These are phyloP conservation scores for Druon quercuslanigerum DNA, from an alignment of 1,140 invertebrate genomes.

Conservation along the genomic window DNA sequence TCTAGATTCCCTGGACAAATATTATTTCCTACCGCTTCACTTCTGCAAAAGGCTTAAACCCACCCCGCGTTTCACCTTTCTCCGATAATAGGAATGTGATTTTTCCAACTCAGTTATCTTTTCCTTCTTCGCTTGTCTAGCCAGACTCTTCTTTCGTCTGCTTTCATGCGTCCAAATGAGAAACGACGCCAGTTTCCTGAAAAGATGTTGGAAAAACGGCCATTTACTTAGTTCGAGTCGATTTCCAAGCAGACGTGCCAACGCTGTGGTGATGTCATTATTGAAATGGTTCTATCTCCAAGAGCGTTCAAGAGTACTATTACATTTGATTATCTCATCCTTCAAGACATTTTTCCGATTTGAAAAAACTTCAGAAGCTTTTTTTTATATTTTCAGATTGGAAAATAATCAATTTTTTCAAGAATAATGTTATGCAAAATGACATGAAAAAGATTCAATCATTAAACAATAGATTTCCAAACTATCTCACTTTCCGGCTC, in stretches of 20 bases:
- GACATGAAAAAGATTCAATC: too few species aligned
- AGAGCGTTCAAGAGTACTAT: neutral
- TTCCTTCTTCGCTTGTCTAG: constrained; percentile 13
- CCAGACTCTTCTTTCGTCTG: constrained; percentile 1
- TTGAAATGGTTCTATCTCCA: neutral
- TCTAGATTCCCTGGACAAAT: constrained; percentile 21
- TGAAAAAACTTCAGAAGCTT: neutral
- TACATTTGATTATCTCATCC: constrained; percentile 4
- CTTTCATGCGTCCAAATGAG: constrained; percentile 12
- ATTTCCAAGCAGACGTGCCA: constrained; percentile 16
- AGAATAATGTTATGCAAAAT: too few species aligned
- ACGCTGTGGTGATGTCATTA: constrained; percentile 21
- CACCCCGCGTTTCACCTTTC: constrained; percentile 8
- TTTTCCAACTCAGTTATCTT: constrained; percentile 29
- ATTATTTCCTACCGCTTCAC: constrained; percentile 7
- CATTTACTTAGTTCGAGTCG: constrained; percentile 26
- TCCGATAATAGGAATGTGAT: constrained; percentile 19
- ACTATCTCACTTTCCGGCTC: too few species aligned
- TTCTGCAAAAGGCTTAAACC: neutral
- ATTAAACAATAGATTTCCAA: too few species aligned
- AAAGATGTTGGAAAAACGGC: constrained; percentile 21
- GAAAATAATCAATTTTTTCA: too few species aligned
- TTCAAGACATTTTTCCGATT: neutral
- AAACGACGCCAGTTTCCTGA: constrained; percentile 29
- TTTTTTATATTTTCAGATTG: neutral